Evolutionary conservation across 2,888 invertebrate genomes (phyloP).

Genomic region (Caenorhabditis sp.): DNA sequence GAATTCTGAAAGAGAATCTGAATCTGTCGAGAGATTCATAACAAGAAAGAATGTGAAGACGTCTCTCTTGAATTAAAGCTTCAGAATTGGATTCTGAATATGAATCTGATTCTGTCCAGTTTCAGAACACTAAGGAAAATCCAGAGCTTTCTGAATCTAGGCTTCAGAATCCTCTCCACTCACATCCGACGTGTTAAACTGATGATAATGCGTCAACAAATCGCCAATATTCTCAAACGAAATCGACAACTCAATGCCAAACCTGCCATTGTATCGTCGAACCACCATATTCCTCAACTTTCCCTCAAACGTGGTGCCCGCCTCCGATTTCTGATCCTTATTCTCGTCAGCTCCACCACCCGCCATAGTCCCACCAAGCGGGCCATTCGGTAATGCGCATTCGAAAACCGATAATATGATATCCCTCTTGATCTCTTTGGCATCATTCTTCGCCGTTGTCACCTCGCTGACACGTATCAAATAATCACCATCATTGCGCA

Average conservation of each 20-base stretch:
- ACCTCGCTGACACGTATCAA: constrained; percentile 30
- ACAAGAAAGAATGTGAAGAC: no score
- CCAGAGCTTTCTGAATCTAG: background rate
- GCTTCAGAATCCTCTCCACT: background rate
- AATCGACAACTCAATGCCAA: constrained; percentile 1
- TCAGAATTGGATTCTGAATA: no score
- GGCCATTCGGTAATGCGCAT: background rate
- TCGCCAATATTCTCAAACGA: constrained; percentile 4
- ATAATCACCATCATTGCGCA: constrained; percentile 25
- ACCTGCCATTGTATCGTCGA: constrained; percentile 3
- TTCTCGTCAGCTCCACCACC: background rate
- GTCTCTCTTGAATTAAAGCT: no score
- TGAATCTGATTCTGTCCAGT: no score
- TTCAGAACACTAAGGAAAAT: no score
- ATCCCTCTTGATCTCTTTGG: constrained; percentile 11
- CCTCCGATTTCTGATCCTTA: background rate
- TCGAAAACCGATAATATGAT: constrained; percentile 22
- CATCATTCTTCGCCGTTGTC: background rate
- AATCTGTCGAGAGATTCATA: no score
- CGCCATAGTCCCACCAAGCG: background rate
- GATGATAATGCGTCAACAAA: constrained; percentile 4
- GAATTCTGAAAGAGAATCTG: no score
- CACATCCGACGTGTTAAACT: background rate
- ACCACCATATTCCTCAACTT: constrained; percentile 8
- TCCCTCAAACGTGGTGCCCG: background rate